These are phyloP conservation scores for Rhynchonycteris naso DNA, from an alignment of 2,797 vertebrate genomes.

Conservation along the genomic window DNA sequence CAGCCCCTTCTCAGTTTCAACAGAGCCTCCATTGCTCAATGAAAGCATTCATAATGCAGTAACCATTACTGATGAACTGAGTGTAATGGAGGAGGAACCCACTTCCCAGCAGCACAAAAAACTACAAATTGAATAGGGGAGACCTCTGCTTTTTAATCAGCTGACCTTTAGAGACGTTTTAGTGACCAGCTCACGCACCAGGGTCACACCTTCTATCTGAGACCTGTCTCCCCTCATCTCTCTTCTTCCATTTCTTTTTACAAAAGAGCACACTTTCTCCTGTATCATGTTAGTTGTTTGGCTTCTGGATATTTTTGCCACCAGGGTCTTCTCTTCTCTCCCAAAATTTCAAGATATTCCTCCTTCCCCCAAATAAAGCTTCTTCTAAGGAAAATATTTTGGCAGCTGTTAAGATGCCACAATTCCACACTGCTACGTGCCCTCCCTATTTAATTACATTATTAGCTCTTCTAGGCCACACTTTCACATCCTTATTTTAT, in stretches of 20 bases:
- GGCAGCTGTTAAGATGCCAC: not conserved
- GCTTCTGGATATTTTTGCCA: not conserved
- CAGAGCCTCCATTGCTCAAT: not conserved
- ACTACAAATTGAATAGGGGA: not conserved
- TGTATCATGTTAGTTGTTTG: not conserved
- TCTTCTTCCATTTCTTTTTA: not conserved
- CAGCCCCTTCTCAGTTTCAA: not conserved
- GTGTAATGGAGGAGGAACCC: not conserved
- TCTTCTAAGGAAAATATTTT: not conserved
- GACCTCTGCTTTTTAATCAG: not conserved
- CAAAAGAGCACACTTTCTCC: not conserved
- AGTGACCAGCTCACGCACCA: not conserved
- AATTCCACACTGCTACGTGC: not conserved
- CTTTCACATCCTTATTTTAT: not conserved
- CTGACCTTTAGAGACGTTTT: not conserved
- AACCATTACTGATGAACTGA: not conserved
- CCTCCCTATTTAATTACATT: not conserved
- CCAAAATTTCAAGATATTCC: not conserved
- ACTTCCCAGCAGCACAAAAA: not conserved
- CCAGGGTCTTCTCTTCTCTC: not conserved
- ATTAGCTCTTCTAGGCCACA: not conserved
- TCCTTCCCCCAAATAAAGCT: not conserved
- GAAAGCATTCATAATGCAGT: not conserved
- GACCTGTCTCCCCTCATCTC: accelerated
- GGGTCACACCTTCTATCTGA: not conserved